Conservation (phyloP, 2,888 invertebrate genomes). For the Reticulitermes lucifugus region DNA sequence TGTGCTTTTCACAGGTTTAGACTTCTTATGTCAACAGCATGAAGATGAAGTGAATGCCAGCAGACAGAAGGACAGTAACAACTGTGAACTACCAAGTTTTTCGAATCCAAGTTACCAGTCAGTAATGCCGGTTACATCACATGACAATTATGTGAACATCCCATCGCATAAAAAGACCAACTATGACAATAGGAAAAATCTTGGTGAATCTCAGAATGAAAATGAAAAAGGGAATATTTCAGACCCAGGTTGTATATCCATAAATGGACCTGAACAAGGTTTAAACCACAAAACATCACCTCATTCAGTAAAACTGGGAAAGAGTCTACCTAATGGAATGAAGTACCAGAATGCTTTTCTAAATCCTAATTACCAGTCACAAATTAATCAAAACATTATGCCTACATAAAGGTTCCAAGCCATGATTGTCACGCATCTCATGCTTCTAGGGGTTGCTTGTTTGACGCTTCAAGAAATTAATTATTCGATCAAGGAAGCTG, state of each 20-base stretch:
- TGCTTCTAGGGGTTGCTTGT: constrained; percentile 41
- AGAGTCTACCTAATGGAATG: neutral
- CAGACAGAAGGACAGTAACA: neutral
- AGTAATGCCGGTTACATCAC: constrained; percentile 50
- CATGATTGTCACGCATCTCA: constrained; percentile 38
- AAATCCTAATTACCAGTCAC: constrained; percentile 41
- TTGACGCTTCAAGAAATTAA: neutral
- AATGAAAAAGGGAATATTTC: constrained; percentile 6
- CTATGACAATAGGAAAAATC: neutral
- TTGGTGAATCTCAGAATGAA: neutral
- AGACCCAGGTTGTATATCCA: neutral
- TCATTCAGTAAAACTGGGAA: neutral
- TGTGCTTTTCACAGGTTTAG: neutral
- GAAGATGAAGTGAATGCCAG: neutral
- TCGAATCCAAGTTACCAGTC: constrained; percentile 62
- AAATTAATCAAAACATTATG: constrained; percentile 30
- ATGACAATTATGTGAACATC: constrained; percentile 69
- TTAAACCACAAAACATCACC: neutral
- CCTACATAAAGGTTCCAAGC: constrained; percentile 40
- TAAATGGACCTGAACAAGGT: neutral
- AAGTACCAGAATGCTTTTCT: constrained; percentile 20
- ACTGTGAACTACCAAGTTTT: constrained; percentile 1
- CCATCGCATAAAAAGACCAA: constrained; percentile 63
- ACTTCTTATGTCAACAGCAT: neutral
- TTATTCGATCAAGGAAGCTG: no score